Conservation (phyloP, 1,140 invertebrate species). For the Cyclargus thomasi region DNA sequence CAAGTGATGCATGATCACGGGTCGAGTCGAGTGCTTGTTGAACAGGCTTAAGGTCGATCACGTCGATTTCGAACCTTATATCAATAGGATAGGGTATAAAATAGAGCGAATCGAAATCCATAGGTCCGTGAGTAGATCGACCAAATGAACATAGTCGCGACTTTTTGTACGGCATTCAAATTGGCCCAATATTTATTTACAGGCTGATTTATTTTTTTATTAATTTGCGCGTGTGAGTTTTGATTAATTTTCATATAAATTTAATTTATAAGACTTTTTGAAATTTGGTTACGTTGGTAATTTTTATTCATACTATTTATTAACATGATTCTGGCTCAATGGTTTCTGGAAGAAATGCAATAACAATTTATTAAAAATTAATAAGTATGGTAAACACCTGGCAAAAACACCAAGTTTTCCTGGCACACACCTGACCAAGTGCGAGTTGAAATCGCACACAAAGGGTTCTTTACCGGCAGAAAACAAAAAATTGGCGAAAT, state of each 20-base stretch:
- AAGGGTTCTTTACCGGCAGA: too few species aligned
- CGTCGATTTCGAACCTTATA: conserved; percentile 31
- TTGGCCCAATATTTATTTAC: conserved; percentile 62
- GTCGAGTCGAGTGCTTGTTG: conserved; percentile 48
- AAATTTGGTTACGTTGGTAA: too few species aligned
- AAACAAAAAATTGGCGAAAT: too few species aligned
- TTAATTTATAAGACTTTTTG: neutral
- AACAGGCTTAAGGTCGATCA: conserved; percentile 27
- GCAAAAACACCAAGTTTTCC: too few species aligned
- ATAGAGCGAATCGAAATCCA: conserved; percentile 20
- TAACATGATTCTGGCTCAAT: too few species aligned
- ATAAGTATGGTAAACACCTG: too few species aligned
- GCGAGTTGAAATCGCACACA: too few species aligned
- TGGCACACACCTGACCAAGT: too few species aligned
- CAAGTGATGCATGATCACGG: conserved; percentile 72
- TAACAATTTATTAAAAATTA: too few species aligned
- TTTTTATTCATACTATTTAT: neutral
- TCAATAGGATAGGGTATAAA: conserved; percentile 21
- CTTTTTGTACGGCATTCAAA: conserved; percentile 61
- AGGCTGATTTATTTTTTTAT: conserved; percentile 35
- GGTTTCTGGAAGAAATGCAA: too few species aligned
- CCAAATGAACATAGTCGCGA: conserved; percentile 66
- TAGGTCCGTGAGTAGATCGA: conserved; percentile 40
- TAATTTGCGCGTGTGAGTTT: conserved; percentile 13
- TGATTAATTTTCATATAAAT: neutral